A percentile compares a stretch with the other conserved stretches of the same genome.
These are phyloP conservation scores for Siniperca undulata DNA, from an alignment of 2,797 vertebrate genomes.

Conservation along the genomic window DNA sequence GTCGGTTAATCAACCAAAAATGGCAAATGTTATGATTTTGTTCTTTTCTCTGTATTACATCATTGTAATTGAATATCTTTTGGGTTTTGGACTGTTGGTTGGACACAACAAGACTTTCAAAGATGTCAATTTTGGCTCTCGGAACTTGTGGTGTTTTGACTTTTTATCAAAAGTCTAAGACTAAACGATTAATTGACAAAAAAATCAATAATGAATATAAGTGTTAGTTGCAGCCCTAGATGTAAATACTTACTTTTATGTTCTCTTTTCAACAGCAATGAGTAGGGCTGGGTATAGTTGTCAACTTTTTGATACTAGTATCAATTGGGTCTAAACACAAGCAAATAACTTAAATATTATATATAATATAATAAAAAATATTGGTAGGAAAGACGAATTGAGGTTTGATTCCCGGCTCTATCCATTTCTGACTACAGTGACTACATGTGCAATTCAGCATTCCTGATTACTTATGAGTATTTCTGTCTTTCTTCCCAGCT, in stretches of 20 bases:
- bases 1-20: not conserved
- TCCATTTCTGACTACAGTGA: not conserved
- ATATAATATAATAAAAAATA: no score
- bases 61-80: not conserved
- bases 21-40: not conserved
- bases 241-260: not conserved
- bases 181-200: not conserved
- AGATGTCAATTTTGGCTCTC: not conserved
- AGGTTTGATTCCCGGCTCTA: not conserved
- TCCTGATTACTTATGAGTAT: conserved; percentile 14
- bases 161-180: not conserved
- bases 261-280: no score
- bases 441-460: not conserved
- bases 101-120: not conserved
- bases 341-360: not conserved
- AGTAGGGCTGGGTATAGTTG: not conserved
- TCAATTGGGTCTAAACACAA: not conserved
- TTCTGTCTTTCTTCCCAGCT: conserved; percentile 78
- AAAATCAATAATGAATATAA: not conserved
- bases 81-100: not conserved
- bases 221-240: not conserved
- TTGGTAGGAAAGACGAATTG: not conserved
- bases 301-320: not conserved
- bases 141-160: not conserved
- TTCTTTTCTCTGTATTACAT: not conserved